Evolutionary conservation across 2,888 invertebrate genomes (phyloP).

Genomic region (Melolontha melolontha): DNA sequence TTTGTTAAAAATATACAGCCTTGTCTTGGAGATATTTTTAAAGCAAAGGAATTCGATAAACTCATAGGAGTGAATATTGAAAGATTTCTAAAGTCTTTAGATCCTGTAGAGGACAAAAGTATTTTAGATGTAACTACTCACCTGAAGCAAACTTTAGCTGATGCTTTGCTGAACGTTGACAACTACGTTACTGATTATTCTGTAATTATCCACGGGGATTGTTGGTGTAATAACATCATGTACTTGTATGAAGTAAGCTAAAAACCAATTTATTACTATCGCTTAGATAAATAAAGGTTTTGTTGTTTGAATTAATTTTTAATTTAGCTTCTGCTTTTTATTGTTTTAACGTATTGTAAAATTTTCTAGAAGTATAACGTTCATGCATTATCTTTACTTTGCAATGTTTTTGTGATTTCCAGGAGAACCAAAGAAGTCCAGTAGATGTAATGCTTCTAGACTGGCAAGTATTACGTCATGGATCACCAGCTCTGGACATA

Average conservation of each 20-base stretch:
- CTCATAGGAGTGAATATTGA: conserved; percentile 7
- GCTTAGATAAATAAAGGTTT: too few species aligned
- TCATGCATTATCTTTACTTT: too few species aligned
- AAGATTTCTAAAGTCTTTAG: conserved; percentile 21
- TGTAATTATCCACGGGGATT: conserved; percentile 38
- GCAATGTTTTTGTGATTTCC: too few species aligned
- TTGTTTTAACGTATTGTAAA: too few species aligned
- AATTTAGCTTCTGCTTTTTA: too few species aligned
- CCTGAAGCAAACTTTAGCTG: conserved; percentile 18
- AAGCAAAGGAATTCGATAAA: conserved; percentile 4
- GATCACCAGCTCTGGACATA: conserved; percentile 26
- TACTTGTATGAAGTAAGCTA: conserved; percentile 46
- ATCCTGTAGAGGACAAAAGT: conserved; percentile 15
- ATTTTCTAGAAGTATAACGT: too few species aligned
- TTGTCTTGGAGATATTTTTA: conserved; percentile 24
- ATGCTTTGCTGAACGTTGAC: conserved; percentile 9
- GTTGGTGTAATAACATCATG: conserved; percentile 50
- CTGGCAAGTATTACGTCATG: conserved; percentile 9
- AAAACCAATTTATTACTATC: background rate
- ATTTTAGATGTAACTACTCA: background rate
- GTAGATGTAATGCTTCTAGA: conserved; percentile 20
- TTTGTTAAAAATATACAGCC: conserved; percentile 18
- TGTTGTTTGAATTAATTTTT: too few species aligned
- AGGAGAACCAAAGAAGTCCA: conserved; percentile 6
- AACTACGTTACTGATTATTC: conserved; percentile 18